Conservation (phyloP, 1,140 invertebrate species). For the Eubasilissa regina region DNA sequence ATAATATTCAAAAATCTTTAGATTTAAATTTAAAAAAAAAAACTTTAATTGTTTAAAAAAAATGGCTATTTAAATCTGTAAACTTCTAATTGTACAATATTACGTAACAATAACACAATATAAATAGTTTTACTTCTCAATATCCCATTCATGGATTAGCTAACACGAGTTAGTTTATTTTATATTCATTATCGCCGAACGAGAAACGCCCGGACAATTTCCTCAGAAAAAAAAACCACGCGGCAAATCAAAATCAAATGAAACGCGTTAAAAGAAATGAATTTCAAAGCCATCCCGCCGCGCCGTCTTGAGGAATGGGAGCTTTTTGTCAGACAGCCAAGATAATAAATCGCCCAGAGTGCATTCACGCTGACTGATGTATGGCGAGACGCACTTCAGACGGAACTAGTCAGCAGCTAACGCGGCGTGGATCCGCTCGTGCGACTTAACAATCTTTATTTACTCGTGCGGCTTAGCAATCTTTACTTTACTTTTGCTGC, state of each 20-base stretch:
- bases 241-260: slow-evolving; percentile 43
- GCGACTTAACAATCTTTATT: no score
- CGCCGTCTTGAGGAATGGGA: background rate
- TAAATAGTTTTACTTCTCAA: background rate
- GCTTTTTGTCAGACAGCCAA: slow-evolving; percentile 50
- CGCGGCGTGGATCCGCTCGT: background rate
- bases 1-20: no score
- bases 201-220: slow-evolving; percentile 2
- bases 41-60: no score
- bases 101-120: background rate
- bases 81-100: background rate
- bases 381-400: slow-evolving; percentile 25
- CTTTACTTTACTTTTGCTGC: no score
- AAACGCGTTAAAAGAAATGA: slow-evolving; percentile 35
- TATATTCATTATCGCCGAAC: slow-evolving; percentile 46
- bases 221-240: background rate
- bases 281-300: slow-evolving; percentile 27
- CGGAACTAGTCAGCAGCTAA: background rate
- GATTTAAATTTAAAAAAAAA: no score
- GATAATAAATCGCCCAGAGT: slow-evolving; percentile 46
- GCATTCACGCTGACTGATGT: slow-evolving; percentile 47
- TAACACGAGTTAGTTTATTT: slow-evolving; percentile 8
- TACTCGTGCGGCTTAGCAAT: no score
- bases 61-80: no score
- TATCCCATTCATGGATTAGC: background rate